Evolutionary conservation across 2,113 vertebrate genomes (phyloP).

Genomic region (Etheostoma spectabile): DNA sequence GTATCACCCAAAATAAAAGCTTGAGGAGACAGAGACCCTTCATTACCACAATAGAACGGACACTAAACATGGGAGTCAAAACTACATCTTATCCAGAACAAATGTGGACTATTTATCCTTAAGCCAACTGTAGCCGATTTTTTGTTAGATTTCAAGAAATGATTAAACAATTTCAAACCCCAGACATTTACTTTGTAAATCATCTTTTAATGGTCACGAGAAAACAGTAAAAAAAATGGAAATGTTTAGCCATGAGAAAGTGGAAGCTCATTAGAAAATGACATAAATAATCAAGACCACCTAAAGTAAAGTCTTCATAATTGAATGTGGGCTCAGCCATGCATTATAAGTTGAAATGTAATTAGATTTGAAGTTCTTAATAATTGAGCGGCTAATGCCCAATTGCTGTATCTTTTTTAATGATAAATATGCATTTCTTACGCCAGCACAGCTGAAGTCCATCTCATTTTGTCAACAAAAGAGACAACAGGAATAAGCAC

Average conservation of each 20-base stretch:
- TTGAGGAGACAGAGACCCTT: background rate
- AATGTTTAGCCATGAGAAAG: background rate
- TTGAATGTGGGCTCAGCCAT: constrained; percentile 20
- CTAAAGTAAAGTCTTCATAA: constrained; percentile 29
- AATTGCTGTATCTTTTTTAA: constrained; percentile 5
- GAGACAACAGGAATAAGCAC: background rate
- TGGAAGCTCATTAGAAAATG: constrained; percentile 9
- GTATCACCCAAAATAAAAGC: background rate
- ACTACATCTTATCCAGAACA: background rate
- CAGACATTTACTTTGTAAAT: background rate
- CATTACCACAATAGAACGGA: background rate
- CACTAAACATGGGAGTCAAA: background rate
- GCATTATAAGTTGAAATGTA: constrained; percentile 26
- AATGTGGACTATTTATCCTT: background rate
- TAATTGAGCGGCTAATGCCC: background rate
- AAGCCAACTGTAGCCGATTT: no score
- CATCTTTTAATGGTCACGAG: background rate
- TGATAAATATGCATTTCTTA: constrained; percentile 20
- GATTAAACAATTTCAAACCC: background rate
- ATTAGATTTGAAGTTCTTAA: constrained; percentile 26
- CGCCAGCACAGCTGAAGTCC: background rate
- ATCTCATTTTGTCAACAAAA: background rate
- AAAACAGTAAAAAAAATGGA: background rate
- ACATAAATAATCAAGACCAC: constrained; percentile 36
- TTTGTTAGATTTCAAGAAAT: background rate